Base-by-base conservation (phyloP, 2,113 vertebrate species). In the Romanogobio albipinnatus region DNA sequence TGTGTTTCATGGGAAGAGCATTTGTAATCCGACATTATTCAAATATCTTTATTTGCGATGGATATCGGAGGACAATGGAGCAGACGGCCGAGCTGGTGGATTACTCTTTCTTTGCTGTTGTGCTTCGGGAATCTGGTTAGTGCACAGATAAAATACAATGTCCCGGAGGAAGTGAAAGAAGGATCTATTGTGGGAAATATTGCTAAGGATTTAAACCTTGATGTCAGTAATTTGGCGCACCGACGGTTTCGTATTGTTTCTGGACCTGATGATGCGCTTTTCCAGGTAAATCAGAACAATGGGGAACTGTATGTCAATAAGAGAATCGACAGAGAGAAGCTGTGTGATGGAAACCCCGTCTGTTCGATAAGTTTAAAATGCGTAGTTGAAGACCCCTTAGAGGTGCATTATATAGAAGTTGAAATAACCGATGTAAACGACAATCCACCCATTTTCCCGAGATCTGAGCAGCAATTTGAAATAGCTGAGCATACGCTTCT, bases 361-460 rank as follows among this genome's bases (percentile, higher is more conserved):
- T 95, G 94, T 64, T n/a, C 90, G 22, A 90, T 94, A 66, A 91
- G 91, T 26, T 80, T 94, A 1, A 94, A 94, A 91, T 86, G 92
- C 9, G 92, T 94, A 2, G 89, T 92, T 45, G 94, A 95, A 90
- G 90, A 82, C 47, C 94, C 94, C 0, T 6, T 95, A 51, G 94
- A 94, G 76, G 91, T 94, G 86, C 93, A 94, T 87, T 90, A 95
- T 26, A 85, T 93, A n/a, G 87, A 49, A 0, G 88, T 95, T 39
- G 93, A 95, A 92, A 90, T 95, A 66, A 83, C 64, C 0, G 93
- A 95, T 58, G 62, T 94, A 17, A 95, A 95, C 56, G 94, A 95
- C 10, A 0, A 95, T 73, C 78, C 90, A 0, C 94, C 94, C 1
- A 85, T 71, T 0, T 95, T 95, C 26, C 87, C 87, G 0, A 92